Conservation (phyloP, 2,797 vertebrate species). For the Tiaroga cobitis region DNA sequence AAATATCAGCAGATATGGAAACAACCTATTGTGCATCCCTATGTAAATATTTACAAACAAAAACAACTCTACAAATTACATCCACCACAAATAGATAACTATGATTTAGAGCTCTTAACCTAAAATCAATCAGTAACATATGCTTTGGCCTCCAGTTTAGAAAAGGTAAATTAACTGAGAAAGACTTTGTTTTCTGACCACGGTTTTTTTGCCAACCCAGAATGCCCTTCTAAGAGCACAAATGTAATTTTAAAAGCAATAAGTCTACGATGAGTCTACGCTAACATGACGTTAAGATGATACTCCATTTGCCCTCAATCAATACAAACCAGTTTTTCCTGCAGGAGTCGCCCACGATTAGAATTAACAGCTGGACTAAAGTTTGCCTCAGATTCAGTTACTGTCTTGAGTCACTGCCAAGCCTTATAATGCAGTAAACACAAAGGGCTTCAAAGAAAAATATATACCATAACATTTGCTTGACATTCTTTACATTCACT, state of each 20-base stretch:
- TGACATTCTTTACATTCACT: background rate
- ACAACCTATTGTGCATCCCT: background rate
- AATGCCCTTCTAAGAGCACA: background rate
- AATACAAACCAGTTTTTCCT: slow-evolving; percentile 24
- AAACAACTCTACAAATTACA: background rate
- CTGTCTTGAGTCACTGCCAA: slow-evolving; percentile 18
- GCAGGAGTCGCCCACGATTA: slow-evolving; percentile 5
- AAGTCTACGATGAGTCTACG: slow-evolving; percentile 1
- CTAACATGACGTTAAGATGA: slow-evolving; percentile 26
- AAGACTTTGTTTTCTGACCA: background rate
- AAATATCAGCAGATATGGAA: too few species aligned
- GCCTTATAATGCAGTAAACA: slow-evolving; percentile 7
- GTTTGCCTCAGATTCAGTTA: slow-evolving; percentile 26
- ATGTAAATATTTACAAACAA: background rate
- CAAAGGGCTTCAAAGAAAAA: slow-evolving; percentile 1
- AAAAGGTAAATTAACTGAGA: background rate
- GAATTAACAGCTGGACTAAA: slow-evolving; percentile 31
- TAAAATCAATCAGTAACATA: background rate
- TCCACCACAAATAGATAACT: background rate
- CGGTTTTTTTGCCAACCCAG: slow-evolving; percentile 7
- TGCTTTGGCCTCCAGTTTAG: background rate
- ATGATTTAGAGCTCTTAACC: background rate
- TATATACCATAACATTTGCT: background rate
- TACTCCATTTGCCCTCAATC: slow-evolving; percentile 22
- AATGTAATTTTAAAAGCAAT: slow-evolving; percentile 32